phyloP scores from a whole-genome alignment of 2,888 invertebrate genomes.

The Nematopogon swammerdamellus region DNA sequence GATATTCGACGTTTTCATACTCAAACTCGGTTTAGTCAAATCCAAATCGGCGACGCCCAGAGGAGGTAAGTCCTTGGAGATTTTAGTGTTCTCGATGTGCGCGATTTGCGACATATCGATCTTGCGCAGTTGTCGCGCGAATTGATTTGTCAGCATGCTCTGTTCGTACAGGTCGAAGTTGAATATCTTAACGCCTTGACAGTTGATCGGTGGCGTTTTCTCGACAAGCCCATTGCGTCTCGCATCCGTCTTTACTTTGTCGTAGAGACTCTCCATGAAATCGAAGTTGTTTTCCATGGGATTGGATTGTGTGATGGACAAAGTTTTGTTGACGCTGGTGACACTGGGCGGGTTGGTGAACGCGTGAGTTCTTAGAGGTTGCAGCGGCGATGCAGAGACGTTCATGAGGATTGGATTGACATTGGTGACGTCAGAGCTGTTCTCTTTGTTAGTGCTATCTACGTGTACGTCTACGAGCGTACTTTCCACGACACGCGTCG shows the following conservation, averaged over 20 bases:
- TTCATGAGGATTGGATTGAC: constrained; percentile 44
- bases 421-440: constrained; percentile 23
- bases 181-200: constrained; percentile 45
- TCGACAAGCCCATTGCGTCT: not conserved
- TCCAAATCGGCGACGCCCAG: constrained; percentile 15
- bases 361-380: constrained; percentile 41
- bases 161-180: constrained; percentile 53
- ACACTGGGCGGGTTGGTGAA: not conserved
- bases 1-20: constrained; percentile 33
- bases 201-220: constrained; percentile 23
- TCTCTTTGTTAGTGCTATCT: constrained; percentile 39
- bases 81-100: constrained; percentile 43
- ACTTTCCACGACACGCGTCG: constrained; percentile 37
- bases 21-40: constrained; percentile 24
- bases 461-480: constrained; percentile 46
- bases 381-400: constrained; percentile 45
- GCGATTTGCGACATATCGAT: constrained; percentile 47
- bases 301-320: not conserved
- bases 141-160: constrained; percentile 33
- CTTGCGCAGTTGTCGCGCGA: constrained; percentile 34
- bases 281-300: not conserved
- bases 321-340: not conserved
- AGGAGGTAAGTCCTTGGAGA: constrained; percentile 45
- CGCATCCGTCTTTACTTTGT: not conserved
- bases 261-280: not conserved